These are phyloP conservation scores for Drosophila quinaria DNA, from an alignment of 2,888 invertebrate genomes.

Conservation along the genomic window DNA sequence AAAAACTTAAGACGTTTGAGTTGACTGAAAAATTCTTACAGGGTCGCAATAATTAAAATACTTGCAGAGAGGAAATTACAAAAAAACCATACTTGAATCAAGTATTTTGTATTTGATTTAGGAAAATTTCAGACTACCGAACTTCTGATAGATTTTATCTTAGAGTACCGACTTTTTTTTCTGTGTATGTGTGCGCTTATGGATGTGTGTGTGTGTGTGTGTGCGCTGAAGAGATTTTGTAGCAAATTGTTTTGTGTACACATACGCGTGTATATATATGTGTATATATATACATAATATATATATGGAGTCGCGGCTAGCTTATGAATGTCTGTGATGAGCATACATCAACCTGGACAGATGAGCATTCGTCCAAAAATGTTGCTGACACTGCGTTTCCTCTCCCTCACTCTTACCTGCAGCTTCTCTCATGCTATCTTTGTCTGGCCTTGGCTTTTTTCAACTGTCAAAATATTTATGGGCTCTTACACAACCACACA, in stretches of 20 bases:
- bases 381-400: conserved; percentile 59
- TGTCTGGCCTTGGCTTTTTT: conserved; percentile 23
- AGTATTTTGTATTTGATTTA: too few relatives aligned
- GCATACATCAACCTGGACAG: conserved; percentile 48
- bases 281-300: conserved; percentile 5
- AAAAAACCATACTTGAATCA: too few relatives aligned
- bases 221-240: conserved; percentile 45
- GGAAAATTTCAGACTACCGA: too few relatives aligned
- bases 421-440: not conserved
- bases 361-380: conserved; percentile 44
- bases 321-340: conserved; percentile 40
- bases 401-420: not conserved
- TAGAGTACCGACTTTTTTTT: too few relatives aligned
- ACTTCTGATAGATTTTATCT: too few relatives aligned
- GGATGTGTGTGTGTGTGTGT: conserved; percentile 10
- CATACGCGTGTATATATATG: conserved; percentile 6
- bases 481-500: conserved; percentile 31
- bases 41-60: too few relatives aligned
- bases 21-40: too few relatives aligned
- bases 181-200: conserved; percentile 16
- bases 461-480: conserved; percentile 71
- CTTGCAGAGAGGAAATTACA: too few relatives aligned
- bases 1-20: too few relatives aligned
- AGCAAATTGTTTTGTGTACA: conserved; percentile 57
- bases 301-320: conserved; percentile 1